Base-by-base conservation (phyloP, 2,888 invertebrate species). In the Drosophila paramelanica region DNA sequence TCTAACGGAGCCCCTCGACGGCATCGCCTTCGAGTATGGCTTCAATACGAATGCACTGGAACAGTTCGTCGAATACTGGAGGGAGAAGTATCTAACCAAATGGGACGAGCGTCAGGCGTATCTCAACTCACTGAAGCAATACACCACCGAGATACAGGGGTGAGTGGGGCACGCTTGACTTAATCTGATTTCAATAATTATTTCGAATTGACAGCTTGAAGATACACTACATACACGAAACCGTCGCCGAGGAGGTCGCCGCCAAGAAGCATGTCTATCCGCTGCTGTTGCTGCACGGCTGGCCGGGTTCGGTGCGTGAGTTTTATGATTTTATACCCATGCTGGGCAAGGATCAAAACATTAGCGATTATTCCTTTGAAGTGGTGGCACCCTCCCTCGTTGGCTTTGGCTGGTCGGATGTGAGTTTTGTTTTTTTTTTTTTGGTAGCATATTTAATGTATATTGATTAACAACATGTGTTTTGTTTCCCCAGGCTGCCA, bases 271-370 rank as follows among this genome's bases (percentile, higher is more conserved):
- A 92, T 65, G 93, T 95, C 5, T 83, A 95, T 1, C 96, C 97
- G 0, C 69, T 98, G 11, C 90, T 97, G 7, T 66, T 98, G 59
- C 91, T 96, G 2, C 97, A 98, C 77, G 97, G 97, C n/a, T 97
- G 97, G 97, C 97, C 97, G 0, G 96, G 97, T 2, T 96, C 96
- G 0, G 92, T 97, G 14, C 93, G 95, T 4, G 97, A 97, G 91
- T 97, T 97, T 91, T 95, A 96, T 88, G 95, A 95, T 60, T 91
- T 96, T 17, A 95, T 96, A 57, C 96, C 96, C 0, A 86, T 94
- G 68, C 91, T 96, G 23, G 94, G 93, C 0, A 93, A 93, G 0
- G 93, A 93, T 0, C 90, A 92, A 3, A 83, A 92, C 0, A 93
- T 93, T 31, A 89, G 92, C n/a, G 93, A 94, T 45, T 94, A 95